Evolutionary conservation across 2,797 vertebrate species (phyloP).

Genomic region (Mormyrus hasselquistii): DNA sequence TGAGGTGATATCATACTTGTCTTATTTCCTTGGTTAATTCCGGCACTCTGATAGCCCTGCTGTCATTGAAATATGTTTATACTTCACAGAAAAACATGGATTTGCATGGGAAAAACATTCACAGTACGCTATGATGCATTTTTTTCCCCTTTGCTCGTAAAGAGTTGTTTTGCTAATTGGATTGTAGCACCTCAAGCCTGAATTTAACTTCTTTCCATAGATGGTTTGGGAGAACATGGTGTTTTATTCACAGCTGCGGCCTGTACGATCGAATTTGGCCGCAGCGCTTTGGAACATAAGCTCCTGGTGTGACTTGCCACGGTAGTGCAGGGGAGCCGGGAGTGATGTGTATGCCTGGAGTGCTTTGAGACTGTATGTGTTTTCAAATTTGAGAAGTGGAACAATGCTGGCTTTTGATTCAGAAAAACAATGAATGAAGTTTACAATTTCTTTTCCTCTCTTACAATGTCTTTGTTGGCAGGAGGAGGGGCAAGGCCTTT

Average conservation of each 20-base stretch:
- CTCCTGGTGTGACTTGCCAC: not conserved
- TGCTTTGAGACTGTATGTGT: not conserved
- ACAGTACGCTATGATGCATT: not conserved
- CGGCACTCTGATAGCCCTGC: not conserved
- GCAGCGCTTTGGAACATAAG: not conserved
- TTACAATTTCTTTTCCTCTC: not conserved
- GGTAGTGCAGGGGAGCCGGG: not conserved
- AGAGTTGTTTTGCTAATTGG: conserved; percentile 10
- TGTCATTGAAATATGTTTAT: not conserved
- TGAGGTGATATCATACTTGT: conserved; percentile 5
- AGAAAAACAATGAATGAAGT: not conserved
- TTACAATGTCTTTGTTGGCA: not conserved
- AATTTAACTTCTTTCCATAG: not conserved
- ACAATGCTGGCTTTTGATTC: not conserved
- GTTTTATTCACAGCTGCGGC: not conserved
- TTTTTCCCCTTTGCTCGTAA: not conserved
- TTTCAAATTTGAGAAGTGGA: not conserved
- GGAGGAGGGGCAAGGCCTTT: conserved; percentile 41
- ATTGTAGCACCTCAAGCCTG: conserved; percentile 3
- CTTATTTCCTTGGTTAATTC: not conserved
- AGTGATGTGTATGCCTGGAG: not conserved
- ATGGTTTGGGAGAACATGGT: not conserved
- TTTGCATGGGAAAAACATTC: conserved; percentile 8
- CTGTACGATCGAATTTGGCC: not conserved
- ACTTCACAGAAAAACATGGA: not conserved